Evolutionary conservation across 2,888 invertebrate species (phyloP).

Genomic region (Brachylomia viminalis): DNA sequence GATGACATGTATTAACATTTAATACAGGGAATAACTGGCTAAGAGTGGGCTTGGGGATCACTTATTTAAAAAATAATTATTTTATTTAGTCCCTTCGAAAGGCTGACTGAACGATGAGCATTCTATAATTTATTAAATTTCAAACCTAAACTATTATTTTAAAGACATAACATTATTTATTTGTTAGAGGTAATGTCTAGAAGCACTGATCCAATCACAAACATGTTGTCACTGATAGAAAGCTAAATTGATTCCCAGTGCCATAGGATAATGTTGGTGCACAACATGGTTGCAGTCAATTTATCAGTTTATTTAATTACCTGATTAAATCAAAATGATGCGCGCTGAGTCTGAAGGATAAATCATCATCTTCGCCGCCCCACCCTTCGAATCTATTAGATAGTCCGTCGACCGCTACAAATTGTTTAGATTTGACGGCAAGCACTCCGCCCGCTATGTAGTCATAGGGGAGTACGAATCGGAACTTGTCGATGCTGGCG

Average conservation of each 20-base stretch:
- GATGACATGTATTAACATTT: not conserved
- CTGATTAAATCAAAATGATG: constrained; percentile 77
- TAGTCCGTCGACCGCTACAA: constrained; percentile 79
- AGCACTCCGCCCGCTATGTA: constrained; percentile 80
- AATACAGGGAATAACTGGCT: not conserved
- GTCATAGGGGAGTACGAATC: constrained; percentile 68
- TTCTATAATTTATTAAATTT: not conserved
- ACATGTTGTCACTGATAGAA: not conserved
- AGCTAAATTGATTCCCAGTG: not conserved
- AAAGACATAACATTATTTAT: not conserved
- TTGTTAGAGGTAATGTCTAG: not conserved
- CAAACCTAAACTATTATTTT: not conserved
- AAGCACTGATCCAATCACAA: not conserved
- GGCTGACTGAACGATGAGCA: not conserved
- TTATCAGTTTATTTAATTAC: constrained; percentile 62
- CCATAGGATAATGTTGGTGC: not conserved
- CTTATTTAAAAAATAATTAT: constrained; percentile 69
- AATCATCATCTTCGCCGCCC: constrained; percentile 89
- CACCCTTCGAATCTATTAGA: constrained; percentile 85
- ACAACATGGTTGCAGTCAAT: not conserved
- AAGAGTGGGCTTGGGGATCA: not conserved
- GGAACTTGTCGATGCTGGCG: constrained; percentile 95
- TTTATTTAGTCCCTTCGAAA: not conserved
- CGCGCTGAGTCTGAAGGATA: constrained; percentile 73
- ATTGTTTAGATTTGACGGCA: constrained; percentile 81